Base-by-base conservation (phyloP, 2,888 invertebrate genomes). In the Drosophila anomelani region DNA sequence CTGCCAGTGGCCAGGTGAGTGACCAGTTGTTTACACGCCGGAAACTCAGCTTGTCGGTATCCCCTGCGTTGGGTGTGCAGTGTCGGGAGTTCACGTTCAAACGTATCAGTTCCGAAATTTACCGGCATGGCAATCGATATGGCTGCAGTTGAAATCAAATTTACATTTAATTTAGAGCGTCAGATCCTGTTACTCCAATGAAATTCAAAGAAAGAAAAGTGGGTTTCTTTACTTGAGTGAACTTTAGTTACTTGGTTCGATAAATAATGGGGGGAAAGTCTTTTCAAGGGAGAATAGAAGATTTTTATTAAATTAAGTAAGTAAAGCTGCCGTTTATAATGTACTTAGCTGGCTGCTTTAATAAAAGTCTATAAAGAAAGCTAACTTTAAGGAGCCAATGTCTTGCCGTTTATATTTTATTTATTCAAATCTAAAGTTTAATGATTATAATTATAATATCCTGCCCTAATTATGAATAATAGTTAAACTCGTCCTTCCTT, bases 21-120 rank as follows among this genome's bases (percentile, higher is more conserved):
- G 72, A 72, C 72, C 72, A 72, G 72, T 70, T 51, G 71, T 73
- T 73, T 70, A 70, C 68, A n/a, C 15, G 36, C 41, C 20, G 66
- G 34, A 66, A 68, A 39, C 62, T 51, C 55, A 26, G 43, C 47
- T 53, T 32, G 36, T 34, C 56, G 51, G 39, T 47, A 51, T 63
- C 51, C 7, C 17, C 32, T 0, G 20, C 51, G 39, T 36, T 63
- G 73, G 73, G 74, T 38, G 36, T 8, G 7, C 23, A 17, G 47
- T n/a, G 47, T 39, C 47, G 13, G 34, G 15, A 17, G 46, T 39
- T 36, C 29, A 26, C 20, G 17, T 17, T 53, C 20, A 38, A 47
- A 32, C 20, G 36, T 41, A 29, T 64, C 26, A 23, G 9, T 41
- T 62, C 34, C 39, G 17, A 36, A 36, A 71, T 23, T 17, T 12